These are phyloP conservation scores for Gymnothorax reevesii DNA, from an alignment of 2,797 vertebrate genomes.

Conservation along the genomic window DNA sequence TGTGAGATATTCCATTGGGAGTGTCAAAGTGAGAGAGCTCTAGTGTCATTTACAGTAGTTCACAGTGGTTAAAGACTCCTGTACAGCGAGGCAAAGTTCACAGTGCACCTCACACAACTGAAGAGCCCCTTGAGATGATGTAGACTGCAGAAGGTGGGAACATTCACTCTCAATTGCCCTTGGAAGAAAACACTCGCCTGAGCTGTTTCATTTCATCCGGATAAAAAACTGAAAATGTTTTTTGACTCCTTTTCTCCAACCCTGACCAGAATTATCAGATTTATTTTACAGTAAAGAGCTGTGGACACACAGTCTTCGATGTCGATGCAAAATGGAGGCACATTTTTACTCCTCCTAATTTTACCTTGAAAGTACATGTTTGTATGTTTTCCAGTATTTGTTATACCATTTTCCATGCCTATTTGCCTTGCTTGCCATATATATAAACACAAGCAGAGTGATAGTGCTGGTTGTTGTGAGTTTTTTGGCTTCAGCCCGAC, in stretches of 20 bases:
- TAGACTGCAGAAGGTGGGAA: not conserved
- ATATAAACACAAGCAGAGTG: constrained; percentile 54
- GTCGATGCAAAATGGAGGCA: too few species aligned
- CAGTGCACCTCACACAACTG: not conserved
- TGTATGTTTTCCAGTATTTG: too few species aligned
- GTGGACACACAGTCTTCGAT: too few species aligned
- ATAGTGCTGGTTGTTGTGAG: constrained; percentile 59
- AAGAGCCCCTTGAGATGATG: not conserved
- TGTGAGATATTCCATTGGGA: not conserved
- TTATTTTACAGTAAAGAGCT: not conserved
- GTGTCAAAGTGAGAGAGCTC: not conserved
- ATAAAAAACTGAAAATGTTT: not conserved
- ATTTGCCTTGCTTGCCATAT: constrained; percentile 43
- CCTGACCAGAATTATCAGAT: not conserved
- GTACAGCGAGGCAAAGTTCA: not conserved
- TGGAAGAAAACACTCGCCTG: not conserved
- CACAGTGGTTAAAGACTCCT: not conserved
- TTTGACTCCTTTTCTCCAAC: not conserved
- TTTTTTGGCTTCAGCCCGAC: constrained; percentile 27
- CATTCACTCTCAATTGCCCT: not conserved
- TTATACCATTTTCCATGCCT: constrained; percentile 20
- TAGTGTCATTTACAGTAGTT: not conserved
- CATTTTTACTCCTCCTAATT: too few species aligned
- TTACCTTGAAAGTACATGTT: too few species aligned
- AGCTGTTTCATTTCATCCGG: not conserved